Conservation (phyloP, 2,113 vertebrate genomes). For the Nibea albiflora region DNA sequence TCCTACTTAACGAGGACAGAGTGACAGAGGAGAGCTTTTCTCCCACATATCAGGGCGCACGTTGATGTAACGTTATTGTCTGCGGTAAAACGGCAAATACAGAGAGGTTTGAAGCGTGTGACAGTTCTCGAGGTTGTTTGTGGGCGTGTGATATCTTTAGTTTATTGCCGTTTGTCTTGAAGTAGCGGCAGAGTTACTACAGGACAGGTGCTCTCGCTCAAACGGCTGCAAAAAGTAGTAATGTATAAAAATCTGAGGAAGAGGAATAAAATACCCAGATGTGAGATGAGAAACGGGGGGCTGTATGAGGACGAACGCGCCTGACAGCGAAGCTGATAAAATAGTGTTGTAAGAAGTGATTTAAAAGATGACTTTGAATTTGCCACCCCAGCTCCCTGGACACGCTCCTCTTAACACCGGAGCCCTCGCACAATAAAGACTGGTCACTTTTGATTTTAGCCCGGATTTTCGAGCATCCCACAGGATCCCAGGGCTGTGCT, state of each 20-base stretch:
- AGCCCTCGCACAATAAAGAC: conserved; percentile 18
- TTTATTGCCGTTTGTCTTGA: conserved; percentile 36
- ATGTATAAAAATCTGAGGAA: conserved; percentile 5
- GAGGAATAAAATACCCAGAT: conserved; percentile 12
- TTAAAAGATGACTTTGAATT: conserved; percentile 29
- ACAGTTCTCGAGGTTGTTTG: conserved; percentile 22
- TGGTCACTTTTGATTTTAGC: conserved; percentile 46
- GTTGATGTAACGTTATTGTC: conserved; percentile 14
- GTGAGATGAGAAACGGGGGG: conserved; percentile 18
- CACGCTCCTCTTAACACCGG: background rate
- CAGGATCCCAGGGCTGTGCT: conserved; percentile 21
- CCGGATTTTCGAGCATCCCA: conserved; percentile 9
- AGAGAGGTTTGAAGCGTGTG: conserved; percentile 11
- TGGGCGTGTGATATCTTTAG: conserved; percentile 19
- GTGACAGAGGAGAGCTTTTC: conserved; percentile 7
- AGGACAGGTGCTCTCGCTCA: background rate
- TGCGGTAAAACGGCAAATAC: conserved; percentile 1
- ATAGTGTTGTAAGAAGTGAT: conserved; percentile 11
- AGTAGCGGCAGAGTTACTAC: background rate
- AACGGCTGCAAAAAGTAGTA: background rate
- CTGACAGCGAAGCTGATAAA: background rate
- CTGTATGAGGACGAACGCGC: conserved; percentile 15
- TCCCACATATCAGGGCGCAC: background rate
- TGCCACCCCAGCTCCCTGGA: conserved; percentile 9
- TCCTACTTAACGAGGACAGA: conserved; percentile 1